Evolutionary conservation across 2,113 vertebrate species (phyloP), one percentile per base, ranked within the genome.

Genomic region (Syngnathoides biaculeatus): DNA sequence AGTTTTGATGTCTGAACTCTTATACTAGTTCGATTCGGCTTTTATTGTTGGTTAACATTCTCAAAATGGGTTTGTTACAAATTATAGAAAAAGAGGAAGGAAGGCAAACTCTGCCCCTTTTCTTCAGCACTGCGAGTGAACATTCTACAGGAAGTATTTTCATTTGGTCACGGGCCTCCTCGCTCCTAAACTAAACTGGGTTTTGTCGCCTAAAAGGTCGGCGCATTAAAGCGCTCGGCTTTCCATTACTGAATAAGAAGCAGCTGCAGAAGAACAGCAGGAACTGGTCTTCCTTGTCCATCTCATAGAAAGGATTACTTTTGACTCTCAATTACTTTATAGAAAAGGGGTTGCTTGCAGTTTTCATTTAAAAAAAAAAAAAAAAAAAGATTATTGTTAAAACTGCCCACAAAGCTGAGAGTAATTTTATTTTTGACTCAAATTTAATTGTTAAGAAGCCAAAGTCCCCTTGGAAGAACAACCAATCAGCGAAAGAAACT

Each of bases 191-290:
- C 78, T 78, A 80, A 88, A 86, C 82, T 83, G 79, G 76, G 85
- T 85, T 82, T 67, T 83, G 72, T 74, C 40, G 24, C 69, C 80
- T 83, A 52, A 87, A 79, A 74, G 81, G 74, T 64, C 83, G 75
- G 73, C 83, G 78, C 83, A 88, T 86, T 84, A 87, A 75, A 85
- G 87, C 79, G 86, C 76, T 85, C 75, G 82, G 73, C 72, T 71
- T 63, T 86, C 81, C 81, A 88, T 90, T 88, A 80, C 69, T 27
- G 24, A 8, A 56, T 58, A 68, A 62, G 68, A 61, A 65, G 26
- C 45, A 74, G 79, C 48, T 66, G 61, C 71, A 76, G 42, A 64
- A 55, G 57, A 71, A 73, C 72, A 75, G 56, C 65, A 81, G 42
- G 69, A 63, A 48, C 64, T 53, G 30, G 57, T 17, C 48, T 52